Evolutionary conservation across 2,888 invertebrate genomes (phyloP), one percentile per base, ranked within the genome.

Genomic region (Dimorphilus gyrociliatus): DNA sequence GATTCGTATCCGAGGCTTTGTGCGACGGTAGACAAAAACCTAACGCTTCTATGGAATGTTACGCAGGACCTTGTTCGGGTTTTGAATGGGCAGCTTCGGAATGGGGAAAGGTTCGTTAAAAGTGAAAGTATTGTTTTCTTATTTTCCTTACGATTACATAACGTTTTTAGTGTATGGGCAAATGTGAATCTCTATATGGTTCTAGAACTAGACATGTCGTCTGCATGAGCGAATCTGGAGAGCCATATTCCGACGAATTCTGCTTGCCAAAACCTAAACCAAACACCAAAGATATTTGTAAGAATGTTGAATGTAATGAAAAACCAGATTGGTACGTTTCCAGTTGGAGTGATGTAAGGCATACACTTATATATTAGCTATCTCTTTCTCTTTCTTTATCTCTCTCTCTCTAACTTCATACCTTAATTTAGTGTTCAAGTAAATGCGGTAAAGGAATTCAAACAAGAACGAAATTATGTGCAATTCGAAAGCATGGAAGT

Each of bases 41-140:
- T 15, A 15, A 14, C 19, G 29, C 23, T 10, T 25, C 28, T 7
- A 29, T 16, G 21, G 25, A 21, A 30, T 58, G 58, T 43, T 50
- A 55, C 34, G 46, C 50, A 27, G 56, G 78, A 27, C 81, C 85
- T 0, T 90, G 88, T 53, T 81, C 79, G 35, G 88, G 86, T 4
- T 75, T 85, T 7, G 86, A 86, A 56, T 90, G 86, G 85, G 73
- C 85, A 30, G 65, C 75, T 5, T 75, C 82, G 0, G 74, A 76
- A 24, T 90, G 88, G 88, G 73, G 73, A 44, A 81, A 84, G 45
- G 88, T 88, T 65, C 72, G 73, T 18, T n/a, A n/a, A n/a, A n/a
- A n/a, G n/a, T n/a, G n/a, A n/a, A n/a, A n/a, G n/a, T n/a, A n/a
- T n/a, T n/a, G n/a, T n/a, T n/a, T n/a, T n/a, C n/a, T n/a, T n/a